Percentiles rank a stretch among this genome's conserved stretches.
phyloP scores from a whole-genome alignment of 2,888 invertebrate species.

The Megastigmus dorsalis region DNA sequence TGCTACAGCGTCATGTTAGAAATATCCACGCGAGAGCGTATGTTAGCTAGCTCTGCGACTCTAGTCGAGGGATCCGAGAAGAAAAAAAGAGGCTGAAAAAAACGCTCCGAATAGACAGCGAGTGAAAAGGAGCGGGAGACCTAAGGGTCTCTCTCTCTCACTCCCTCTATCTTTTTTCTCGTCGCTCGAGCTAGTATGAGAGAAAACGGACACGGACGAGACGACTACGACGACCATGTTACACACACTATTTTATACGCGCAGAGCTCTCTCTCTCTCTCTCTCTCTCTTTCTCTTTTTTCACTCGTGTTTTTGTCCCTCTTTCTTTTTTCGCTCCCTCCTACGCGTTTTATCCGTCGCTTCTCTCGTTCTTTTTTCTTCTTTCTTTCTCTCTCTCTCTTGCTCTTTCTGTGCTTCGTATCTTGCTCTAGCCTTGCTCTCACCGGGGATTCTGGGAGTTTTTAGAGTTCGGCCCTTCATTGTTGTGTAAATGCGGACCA shows the following conservation, averaged over 20 bases:
- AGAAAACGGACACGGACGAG: conserved; percentile 45
- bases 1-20: conserved; percentile 60
- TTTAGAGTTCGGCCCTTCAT: conserved; percentile 71
- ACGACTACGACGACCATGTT: conserved; percentile 58
- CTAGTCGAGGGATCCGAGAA: conserved; percentile 56
- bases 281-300: conserved; percentile 34
- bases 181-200: background rate
- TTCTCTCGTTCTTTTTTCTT: conserved; percentile 39
- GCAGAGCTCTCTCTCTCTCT: conserved; percentile 26
- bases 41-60: conserved; percentile 59
- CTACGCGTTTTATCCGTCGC: conserved; percentile 49
- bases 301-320: conserved; percentile 48
- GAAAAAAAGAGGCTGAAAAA: conserved; percentile 55
- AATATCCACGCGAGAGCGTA: conserved; percentile 63
- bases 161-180: background rate
- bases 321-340: conserved; percentile 44
- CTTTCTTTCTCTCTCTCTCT: conserved; percentile 52
- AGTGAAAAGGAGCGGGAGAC: background rate
- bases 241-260: conserved; percentile 43
- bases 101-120: conserved; percentile 5
- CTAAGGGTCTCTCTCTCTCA: background rate
- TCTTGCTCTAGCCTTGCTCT: conserved; percentile 50
- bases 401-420: conserved; percentile 7
- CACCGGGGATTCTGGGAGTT: conserved; percentile 69
- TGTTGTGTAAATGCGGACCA: conserved; percentile 74